These are phyloP conservation scores for Notodonta ziczac DNA, from an alignment of 2,888 invertebrate genomes.

Conservation along the genomic window DNA sequence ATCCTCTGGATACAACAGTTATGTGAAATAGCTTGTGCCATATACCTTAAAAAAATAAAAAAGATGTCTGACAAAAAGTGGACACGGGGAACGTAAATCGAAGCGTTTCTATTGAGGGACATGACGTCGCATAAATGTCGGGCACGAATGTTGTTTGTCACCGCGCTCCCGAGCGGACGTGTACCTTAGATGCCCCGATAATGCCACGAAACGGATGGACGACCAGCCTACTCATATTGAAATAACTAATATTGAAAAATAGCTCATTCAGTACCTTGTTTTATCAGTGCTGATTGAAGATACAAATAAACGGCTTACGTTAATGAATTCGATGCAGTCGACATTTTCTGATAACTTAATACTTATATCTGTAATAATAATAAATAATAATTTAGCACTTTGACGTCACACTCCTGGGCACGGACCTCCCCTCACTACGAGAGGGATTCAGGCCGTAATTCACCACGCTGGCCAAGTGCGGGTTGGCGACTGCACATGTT, in stretches of 20 bases:
- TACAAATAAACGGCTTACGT: constrained; percentile 36
- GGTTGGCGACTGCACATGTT: too few species aligned
- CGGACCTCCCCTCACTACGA: too few species aligned
- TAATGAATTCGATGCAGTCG: constrained; percentile 9
- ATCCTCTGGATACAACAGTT: constrained; percentile 38
- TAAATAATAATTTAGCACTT: too few species aligned
- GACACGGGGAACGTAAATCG: constrained; percentile 67
- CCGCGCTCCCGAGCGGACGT: constrained; percentile 49
- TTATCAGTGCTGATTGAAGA: constrained; percentile 41
- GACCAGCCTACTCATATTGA: constrained; percentile 48
- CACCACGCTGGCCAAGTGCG: too few species aligned
- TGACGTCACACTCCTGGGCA: too few species aligned
- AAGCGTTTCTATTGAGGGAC: constrained; percentile 79
- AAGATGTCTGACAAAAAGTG: constrained; percentile 67
- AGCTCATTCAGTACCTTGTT: constrained; percentile 50
- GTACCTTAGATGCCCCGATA: constrained; percentile 65
- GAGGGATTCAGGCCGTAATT: too few species aligned
- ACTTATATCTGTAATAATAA: too few species aligned
- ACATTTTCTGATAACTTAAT: neutral
- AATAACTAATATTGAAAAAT: constrained; percentile 65
- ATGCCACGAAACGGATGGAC: constrained; percentile 48
- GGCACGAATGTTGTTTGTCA: constrained; percentile 80
- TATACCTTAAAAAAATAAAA: constrained; percentile 59
- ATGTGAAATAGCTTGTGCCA: constrained; percentile 55
- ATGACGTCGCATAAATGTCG: constrained; percentile 80